A percentile compares a stretch with the other conserved stretches of the same genome.
These are phyloP conservation scores for Apotomis capreana DNA, from an alignment of 2,888 invertebrate genomes.

Conservation along the genomic window DNA sequence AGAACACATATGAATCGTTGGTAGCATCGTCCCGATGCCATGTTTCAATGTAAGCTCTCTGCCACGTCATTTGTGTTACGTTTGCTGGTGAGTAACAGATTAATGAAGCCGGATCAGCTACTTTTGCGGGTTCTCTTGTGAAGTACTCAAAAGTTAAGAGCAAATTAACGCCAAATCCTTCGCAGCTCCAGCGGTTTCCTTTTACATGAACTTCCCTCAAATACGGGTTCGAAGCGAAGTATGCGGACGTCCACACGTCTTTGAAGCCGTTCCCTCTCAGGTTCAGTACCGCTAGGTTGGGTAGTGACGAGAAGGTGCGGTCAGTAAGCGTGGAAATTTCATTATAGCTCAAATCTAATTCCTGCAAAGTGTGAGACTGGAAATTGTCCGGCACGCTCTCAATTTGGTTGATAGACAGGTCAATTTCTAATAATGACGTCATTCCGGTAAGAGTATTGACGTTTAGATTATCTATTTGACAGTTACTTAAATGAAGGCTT, in stretches of 20 bases:
- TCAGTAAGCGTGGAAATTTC: constrained; percentile 85
- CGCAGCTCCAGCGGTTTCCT: constrained; percentile 91
- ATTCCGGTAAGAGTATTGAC: constrained; percentile 79
- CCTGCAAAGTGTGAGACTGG: constrained; percentile 83
- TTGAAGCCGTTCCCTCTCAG: constrained; percentile 89
- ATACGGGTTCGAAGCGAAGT: constrained; percentile 85
- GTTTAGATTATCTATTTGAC: constrained; percentile 84
- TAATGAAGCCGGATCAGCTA: constrained; percentile 70
- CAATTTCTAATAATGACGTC: constrained; percentile 83
- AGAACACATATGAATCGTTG: constrained; percentile 79
- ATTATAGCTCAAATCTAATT: constrained; percentile 84
- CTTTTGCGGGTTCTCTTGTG: constrained; percentile 80
- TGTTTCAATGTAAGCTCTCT: constrained; percentile 85
- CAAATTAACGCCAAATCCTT: constrained; percentile 84
- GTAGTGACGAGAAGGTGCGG: constrained; percentile 84
- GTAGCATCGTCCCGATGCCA: constrained; percentile 81
- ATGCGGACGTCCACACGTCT: constrained; percentile 83
- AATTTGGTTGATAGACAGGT: constrained; percentile 87
- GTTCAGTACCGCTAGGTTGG: constrained; percentile 85
- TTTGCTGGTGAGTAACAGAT: constrained; percentile 87
- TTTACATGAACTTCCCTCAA: constrained; percentile 84
- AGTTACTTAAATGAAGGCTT: constrained; percentile 84
- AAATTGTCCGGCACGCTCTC: constrained; percentile 84
- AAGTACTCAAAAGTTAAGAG: constrained; percentile 85
- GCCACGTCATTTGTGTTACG: constrained; percentile 87